These are phyloP conservation scores for Dusona sp. DNA, from an alignment of 2,888 invertebrate species.

Conservation along the genomic window DNA sequence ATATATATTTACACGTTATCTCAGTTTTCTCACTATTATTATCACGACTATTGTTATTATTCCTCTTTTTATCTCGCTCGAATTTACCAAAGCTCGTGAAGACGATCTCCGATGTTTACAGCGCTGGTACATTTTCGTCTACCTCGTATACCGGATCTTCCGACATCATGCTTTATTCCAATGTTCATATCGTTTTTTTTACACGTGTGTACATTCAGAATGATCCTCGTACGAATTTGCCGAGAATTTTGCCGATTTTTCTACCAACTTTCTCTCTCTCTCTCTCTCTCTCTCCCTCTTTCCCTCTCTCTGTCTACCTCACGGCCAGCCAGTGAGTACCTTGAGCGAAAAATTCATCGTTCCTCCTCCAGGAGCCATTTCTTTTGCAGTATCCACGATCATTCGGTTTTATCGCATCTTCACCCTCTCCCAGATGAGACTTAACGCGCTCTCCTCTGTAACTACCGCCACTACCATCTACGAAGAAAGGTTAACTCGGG, in stretches of 20 bases:
- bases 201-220: constrained; percentile 21
- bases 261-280: not conserved
- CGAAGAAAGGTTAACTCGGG: constrained; percentile 18
- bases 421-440: constrained; percentile 41
- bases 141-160: constrained; percentile 28
- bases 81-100: constrained; percentile 46
- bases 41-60: constrained; percentile 32
- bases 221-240: constrained; percentile 43
- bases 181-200: constrained; percentile 15
- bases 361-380: constrained; percentile 41
- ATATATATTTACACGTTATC: constrained; percentile 26
- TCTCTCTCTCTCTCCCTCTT: not conserved
- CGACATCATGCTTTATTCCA: constrained; percentile 36
- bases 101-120: constrained; percentile 43
- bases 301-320: constrained; percentile 1
- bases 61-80: constrained; percentile 43
- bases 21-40: constrained; percentile 30
- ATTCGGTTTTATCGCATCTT: constrained; percentile 60
- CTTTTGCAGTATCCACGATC: constrained; percentile 54
- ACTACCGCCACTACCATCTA: constrained; percentile 14
- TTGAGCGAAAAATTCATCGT: constrained; percentile 38
- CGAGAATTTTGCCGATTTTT: constrained; percentile 47
- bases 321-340: not conserved
- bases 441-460: constrained; percentile 35
- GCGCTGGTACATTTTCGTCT: constrained; percentile 7